Evolutionary conservation across 2,113 vertebrate genomes (phyloP), one percentile per base, ranked within the genome.

Genomic region (Acrocephalus kingi): DNA sequence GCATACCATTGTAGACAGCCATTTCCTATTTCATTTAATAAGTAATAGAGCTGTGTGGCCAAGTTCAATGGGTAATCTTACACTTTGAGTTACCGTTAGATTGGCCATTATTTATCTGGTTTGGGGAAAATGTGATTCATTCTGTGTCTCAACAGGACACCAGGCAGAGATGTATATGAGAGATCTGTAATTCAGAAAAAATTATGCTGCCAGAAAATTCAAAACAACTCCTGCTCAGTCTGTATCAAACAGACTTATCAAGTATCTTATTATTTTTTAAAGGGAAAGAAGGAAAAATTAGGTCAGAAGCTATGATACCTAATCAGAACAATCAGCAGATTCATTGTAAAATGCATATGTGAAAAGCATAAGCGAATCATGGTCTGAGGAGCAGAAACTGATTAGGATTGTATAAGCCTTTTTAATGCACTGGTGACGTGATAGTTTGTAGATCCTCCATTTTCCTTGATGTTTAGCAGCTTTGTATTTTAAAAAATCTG

Each of bases 281-380:
- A 46, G 22, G n/a, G 14, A 75, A 83, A 75, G 35, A 90, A 68
- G 33, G 71, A 67, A 87, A 75, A 93, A 87, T 23, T 92, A 82
- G 51, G 17, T 88, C 45, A 92, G 69, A 66, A 84, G 58, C 28
- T 61, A 85, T 88, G 73, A 85, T 37, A 71, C 7, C 6, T 71
- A 72, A 23, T 81, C 62, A 93, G 39, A 97, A 79, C 37, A 92
- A 90, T 81, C 48, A 82, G 25, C 66, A 76, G 69, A 85, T 84
- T 41, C 45, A 37, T n/a, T 76, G 52, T 85, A 71, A 96, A 87
- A 82, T 76, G 27, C 54, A 72, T 43, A 17, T n/a, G 6, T 91
- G 33, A 82, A 87, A 94, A 62, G 49, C 11, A 84, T 45, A 78
- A 80, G 23, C 3, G 52, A 93, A 92, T 25, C 22, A 79, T 10